phyloP scores from a whole-genome alignment of 2,797 vertebrate species.

The Pelobates cultripes region DNA sequence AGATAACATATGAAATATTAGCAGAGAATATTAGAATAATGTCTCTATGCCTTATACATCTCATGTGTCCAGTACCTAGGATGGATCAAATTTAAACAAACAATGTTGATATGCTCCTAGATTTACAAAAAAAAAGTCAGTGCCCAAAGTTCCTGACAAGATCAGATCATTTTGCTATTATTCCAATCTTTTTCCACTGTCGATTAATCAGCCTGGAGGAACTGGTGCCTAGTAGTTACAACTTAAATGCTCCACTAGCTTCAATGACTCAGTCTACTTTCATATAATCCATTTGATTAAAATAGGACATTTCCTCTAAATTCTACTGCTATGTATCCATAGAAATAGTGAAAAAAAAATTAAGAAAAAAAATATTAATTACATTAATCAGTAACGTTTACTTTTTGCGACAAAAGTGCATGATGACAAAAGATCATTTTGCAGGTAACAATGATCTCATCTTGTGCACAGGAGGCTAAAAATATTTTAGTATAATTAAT shows the following conservation, averaged over 20 bases:
- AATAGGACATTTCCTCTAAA: neutral
- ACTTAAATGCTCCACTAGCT: slow-evolving; percentile 31
- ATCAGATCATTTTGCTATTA: slow-evolving; percentile 23
- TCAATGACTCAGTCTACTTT: slow-evolving; percentile 36
- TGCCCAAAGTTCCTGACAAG: slow-evolving; percentile 6
- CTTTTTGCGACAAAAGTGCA: neutral
- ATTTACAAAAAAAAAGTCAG: neutral
- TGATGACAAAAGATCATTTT: slow-evolving; percentile 8
- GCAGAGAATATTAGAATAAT: too few species aligned
- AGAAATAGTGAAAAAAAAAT: neutral
- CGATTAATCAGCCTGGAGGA: slow-evolving; percentile 51
- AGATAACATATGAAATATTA: too few species aligned
- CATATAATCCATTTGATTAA: slow-evolving; percentile 27
- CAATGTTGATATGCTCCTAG: too few species aligned
- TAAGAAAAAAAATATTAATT: neutral
- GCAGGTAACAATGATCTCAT: slow-evolving; percentile 5
- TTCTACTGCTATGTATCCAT: neutral
- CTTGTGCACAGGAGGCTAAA: slow-evolving; percentile 7
- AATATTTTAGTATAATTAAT: slow-evolving; percentile 37
- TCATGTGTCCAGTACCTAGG: too few species aligned
- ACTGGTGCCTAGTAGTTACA: slow-evolving; percentile 31
- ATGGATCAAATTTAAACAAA: too few species aligned
- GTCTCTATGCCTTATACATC: too few species aligned
- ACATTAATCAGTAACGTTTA: slow-evolving; percentile 20
- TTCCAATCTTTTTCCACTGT: slow-evolving; percentile 43